phyloP scores from a whole-genome alignment of 2,888 invertebrate species.

The Napeogenes sylphis region DNA sequence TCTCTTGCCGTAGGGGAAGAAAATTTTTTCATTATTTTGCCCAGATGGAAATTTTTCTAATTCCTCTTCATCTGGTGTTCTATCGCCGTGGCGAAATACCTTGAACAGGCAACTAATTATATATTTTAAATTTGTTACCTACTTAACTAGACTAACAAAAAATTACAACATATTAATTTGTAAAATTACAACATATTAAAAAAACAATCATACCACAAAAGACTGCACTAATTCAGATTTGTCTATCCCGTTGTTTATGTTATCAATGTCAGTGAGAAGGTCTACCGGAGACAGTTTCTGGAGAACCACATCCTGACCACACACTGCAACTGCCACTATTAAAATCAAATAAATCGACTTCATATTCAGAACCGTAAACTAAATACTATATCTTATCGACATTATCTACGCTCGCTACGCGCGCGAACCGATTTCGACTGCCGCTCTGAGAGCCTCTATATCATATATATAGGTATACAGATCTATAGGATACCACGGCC shows the following conservation, averaged over 20 bases:
- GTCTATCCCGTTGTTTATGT: conserved; percentile 40
- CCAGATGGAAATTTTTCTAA: conserved; percentile 74
- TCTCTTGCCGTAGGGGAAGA: conserved; percentile 81
- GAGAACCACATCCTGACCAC: conserved; percentile 31
- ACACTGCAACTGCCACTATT: conserved; percentile 37
- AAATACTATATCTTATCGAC: conserved; percentile 28
- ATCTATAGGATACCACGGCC: conserved; percentile 21
- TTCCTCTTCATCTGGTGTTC: conserved; percentile 79
- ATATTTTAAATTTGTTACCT: neutral
- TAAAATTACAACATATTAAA: too few relatives aligned
- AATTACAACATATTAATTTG: too few relatives aligned
- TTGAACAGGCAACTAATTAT: conserved; percentile 40
- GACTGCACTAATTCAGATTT: conserved; percentile 54
- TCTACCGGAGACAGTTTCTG: conserved; percentile 36
- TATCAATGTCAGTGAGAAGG: conserved; percentile 40
- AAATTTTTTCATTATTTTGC: conserved; percentile 50
- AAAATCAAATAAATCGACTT: conserved; percentile 39
- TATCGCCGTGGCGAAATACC: conserved; percentile 84
- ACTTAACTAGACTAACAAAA: too few relatives aligned
- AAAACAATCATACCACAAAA: conserved; percentile 62
- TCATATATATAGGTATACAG: conserved; percentile 49
- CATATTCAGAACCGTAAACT: conserved; percentile 37
- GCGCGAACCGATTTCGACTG: conserved; percentile 68
- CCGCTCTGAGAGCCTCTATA: conserved; percentile 56
- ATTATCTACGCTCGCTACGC: conserved; percentile 49